Evolutionary conservation across 2,888 invertebrate species (phyloP), one percentile per base, ranked within the genome.

Genomic region (Uropetala carovei): DNA sequence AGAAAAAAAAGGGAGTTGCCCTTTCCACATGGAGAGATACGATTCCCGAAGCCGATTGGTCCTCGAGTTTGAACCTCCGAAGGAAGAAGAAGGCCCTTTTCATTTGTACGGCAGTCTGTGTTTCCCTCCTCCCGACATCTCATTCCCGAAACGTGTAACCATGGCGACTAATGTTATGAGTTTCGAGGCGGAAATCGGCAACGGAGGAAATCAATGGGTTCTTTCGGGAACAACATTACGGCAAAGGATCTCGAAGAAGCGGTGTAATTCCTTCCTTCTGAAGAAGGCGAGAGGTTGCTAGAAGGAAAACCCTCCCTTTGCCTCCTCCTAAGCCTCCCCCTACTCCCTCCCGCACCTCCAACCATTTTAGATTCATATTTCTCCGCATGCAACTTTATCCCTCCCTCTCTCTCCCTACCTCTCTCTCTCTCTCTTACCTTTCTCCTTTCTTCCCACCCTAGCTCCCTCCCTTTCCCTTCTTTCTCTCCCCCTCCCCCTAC

Each of bases 101-200:
- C 75, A 75, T 75, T 75, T 75, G 27, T 22, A 75, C 75, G 22
- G 43, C 5, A 5, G 43, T 43, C 27, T 27, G 75, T 13, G 22
- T 68, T 22, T 22, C n/a, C 68, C 18, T 27, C 75, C 22, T 13
- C 13, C 10, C 75, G 22, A 75, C 75, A 75, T 75, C 75, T 75
- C 75, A 75, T 75, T 75, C 75, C 75, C 75, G 75, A 89, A 89
- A 89, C 64, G 64, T 89, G 89, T 89, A 64, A 89, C 89, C 89
- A 89, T 89, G 89, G 89, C 68, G 89, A 89, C 89, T 89, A 89
- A 89, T 89, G 89, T 89, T 89, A 64, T 89, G 89, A 64, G 89
- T 89, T 89, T 68, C 43, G 64, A 64, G 89, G 89, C 89, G 89
- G 89, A 89, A 89, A 89, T 89, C 64, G 89, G 89, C 89, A 89